A percentile compares a stretch with the other conserved stretches of the same genome.
Evolutionary conservation across 1,140 invertebrate species (phyloP).

Genomic region (Drosophila cardini): DNA sequence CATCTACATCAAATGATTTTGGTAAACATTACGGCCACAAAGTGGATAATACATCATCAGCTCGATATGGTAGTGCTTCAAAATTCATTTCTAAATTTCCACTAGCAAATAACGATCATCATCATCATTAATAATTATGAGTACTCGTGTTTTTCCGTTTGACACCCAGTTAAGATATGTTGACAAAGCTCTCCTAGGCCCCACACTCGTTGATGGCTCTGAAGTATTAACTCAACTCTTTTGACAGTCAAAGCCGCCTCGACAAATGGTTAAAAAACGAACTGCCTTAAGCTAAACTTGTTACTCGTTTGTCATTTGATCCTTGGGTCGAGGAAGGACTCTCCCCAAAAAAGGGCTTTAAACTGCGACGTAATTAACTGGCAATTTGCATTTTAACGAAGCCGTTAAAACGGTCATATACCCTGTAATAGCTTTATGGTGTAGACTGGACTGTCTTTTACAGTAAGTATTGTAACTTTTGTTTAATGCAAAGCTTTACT

Average conservation of each 20-base stretch:
- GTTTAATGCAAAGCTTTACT: not conserved
- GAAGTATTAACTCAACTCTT: conserved; percentile 30
- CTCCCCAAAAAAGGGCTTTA: conserved; percentile 12
- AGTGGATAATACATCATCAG: conserved; percentile 31
- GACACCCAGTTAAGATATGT: conserved; percentile 30
- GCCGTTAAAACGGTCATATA: conserved; percentile 12
- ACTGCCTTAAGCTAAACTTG: conserved; percentile 28
- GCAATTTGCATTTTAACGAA: conserved; percentile 63
- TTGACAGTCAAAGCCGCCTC: conserved; percentile 13
- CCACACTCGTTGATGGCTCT: conserved; percentile 10
- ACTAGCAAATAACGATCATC: conserved; percentile 1
- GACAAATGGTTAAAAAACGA: conserved; percentile 21
- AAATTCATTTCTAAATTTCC: conserved; percentile 17
- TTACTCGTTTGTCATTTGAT: conserved; percentile 67
- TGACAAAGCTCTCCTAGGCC: conserved; percentile 44
- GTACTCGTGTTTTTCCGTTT: conserved; percentile 12
- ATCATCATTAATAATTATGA: conserved; percentile 4
- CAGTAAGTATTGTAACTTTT: not conserved
- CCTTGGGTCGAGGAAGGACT: conserved; percentile 27
- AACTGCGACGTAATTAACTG: conserved; percentile 58
- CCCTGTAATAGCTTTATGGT: not conserved
- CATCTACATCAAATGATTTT: conserved; percentile 11
- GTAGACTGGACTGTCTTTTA: not conserved
- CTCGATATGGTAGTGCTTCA: conserved; percentile 4
- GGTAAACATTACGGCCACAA: conserved; percentile 31